These are phyloP conservation scores for Lagorchestes hirsutus DNA, from an alignment of 2,797 vertebrate genomes.

Conservation along the genomic window DNA sequence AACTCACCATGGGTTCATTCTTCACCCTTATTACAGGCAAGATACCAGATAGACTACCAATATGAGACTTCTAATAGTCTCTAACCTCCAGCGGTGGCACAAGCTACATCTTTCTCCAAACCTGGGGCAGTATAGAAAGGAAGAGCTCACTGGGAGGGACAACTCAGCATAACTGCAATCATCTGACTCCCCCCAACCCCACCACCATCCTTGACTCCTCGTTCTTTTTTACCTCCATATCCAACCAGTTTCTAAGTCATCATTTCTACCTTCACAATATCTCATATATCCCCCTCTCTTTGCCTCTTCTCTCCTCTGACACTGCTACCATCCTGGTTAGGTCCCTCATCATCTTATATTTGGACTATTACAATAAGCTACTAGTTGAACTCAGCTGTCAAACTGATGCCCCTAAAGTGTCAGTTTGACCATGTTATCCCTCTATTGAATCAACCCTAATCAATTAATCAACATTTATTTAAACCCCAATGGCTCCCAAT, in stretches of 20 bases:
- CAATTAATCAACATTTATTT: neutral
- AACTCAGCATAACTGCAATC: neutral
- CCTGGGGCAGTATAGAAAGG: neutral
- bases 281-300: neutral
- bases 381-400: neutral
- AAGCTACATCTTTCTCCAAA: neutral
- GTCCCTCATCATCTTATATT: neutral
- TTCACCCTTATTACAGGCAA: neutral
- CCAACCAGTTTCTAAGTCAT: neutral
- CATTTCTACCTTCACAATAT: neutral
- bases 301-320: neutral
- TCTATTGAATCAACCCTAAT: neutral
- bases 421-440: neutral
- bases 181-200: neutral
- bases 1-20: neutral
- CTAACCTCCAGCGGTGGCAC: neutral
- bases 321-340: neutral
- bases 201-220: neutral
- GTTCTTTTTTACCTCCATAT: neutral
- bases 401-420: neutral
- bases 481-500: neutral
- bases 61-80: neutral
- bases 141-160: neutral
- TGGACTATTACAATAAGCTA: neutral
- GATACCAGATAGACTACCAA: neutral